phyloP scores from a whole-genome alignment of 2,888 invertebrate species.

The Metallyticus violacea region DNA sequence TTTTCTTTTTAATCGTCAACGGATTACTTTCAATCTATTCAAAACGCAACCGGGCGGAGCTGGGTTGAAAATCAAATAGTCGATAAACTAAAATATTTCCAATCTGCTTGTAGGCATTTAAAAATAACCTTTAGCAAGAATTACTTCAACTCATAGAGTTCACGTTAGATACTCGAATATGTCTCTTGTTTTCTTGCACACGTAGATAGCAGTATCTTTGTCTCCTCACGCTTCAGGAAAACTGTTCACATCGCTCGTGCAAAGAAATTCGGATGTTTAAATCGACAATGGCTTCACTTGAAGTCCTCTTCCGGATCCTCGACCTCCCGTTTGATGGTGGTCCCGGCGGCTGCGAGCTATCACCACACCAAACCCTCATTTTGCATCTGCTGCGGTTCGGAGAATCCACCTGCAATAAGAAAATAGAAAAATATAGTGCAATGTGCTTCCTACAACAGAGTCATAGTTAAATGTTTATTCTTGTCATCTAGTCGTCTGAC shows the following conservation, averaged over 20 bases:
- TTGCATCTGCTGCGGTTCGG: conserved; percentile 67
- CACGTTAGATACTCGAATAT: too few relatives aligned
- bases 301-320: neutral
- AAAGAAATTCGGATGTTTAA: neutral
- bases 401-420: conserved; percentile 52
- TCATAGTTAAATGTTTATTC: too few relatives aligned
- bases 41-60: neutral
- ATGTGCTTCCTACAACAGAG: too few relatives aligned
- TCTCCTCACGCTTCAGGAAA: neutral
- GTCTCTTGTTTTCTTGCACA: neutral
- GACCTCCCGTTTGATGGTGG: neutral
- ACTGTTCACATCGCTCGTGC: neutral
- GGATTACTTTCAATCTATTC: too few relatives aligned
- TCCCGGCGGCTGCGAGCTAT: conserved; percentile 23
- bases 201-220: too few relatives aligned
- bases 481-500: too few relatives aligned
- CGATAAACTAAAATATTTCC: neutral
- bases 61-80: neutral
- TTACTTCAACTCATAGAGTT: too few relatives aligned
- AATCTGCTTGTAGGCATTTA: neutral
- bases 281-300: neutral
- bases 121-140: neutral
- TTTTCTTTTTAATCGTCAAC: neutral
- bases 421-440: too few relatives aligned
- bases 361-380: conserved; percentile 73